Base-by-base conservation (phyloP, 2,113 vertebrate species). In the Thermophis baileyi region DNA sequence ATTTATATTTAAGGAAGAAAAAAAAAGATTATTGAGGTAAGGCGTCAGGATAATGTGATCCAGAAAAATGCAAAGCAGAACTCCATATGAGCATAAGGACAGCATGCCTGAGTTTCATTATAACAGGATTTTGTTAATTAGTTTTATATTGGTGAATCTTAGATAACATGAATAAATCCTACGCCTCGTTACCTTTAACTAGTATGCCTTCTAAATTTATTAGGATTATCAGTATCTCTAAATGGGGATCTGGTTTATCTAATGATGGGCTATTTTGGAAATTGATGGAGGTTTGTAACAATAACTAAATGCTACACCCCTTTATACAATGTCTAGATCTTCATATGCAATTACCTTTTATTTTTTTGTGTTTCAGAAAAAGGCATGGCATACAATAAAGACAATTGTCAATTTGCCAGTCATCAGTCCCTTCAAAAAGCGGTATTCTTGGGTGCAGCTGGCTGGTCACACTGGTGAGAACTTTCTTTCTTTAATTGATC, bases 361-460 rank as follows among this genome's bases (percentile, higher is more conserved):
- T 95, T n/a, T 94, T 60, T 57, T 85, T 94, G 6, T 94, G 27
- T 96, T 97, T n/a, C 98, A 98, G 98, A 98, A 95, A 94, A 98
- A 98, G 88, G 94, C 98, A 57, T 99, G 99, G 99, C 98, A 98
- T 97, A 99, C 99, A 94, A 97, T 99, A 95, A 99, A 99, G 97
- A 99, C 98, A 2, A 98, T 99, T 94, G 98, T 99, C 96, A 98
- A 98, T 27, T 98, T 99, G 97, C 98, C 98, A 1, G 97, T 99
- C 94, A 98, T 98, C 46, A 98, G 98, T 14, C 98, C 98, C 44
- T 99, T 99, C 95, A 98, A 98, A 97, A 99, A 97, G 95, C 98
- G 98, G 86, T 97, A 99, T 46, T 98, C 98, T 11, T 99, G 99
- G 99, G 98, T 99, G 93, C 99, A 99, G 96, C 97, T 99, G 88